These are phyloP conservation scores for Radopholus similis DNA, from an alignment of 1,140 invertebrate species.

Conservation along the genomic window DNA sequence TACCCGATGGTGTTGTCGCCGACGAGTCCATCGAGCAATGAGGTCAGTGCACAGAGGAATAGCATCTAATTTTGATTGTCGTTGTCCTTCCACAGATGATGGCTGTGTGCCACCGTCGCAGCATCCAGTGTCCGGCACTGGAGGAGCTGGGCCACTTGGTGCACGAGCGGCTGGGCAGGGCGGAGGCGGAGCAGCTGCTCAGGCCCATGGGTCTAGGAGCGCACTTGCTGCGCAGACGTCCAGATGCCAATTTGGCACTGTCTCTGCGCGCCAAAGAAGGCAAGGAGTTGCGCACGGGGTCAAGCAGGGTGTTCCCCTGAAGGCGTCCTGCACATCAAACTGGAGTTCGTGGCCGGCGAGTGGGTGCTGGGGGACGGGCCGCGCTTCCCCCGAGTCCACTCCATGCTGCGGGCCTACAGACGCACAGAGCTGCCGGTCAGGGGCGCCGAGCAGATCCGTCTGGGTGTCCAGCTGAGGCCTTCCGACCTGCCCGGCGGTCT, in stretches of 20 bases:
- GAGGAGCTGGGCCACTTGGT: conserved; percentile 16
- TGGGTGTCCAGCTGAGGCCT: conserved; percentile 1
- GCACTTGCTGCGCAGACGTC: conserved; percentile 22
- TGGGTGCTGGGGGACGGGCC: conserved; percentile 32
- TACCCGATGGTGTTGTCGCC: conserved; percentile 8
- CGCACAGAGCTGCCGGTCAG: conserved; percentile 21
- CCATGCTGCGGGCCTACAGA: conserved; percentile 19
- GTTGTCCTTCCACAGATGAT: neutral
- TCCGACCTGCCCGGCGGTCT: conserved; percentile 4
- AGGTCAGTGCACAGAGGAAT: neutral
- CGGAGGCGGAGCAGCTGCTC: conserved; percentile 14
- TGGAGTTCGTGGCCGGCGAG: conserved; percentile 13
- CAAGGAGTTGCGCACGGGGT: conserved; percentile 3
- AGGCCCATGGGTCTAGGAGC: conserved; percentile 12
- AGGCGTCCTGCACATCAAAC: conserved; percentile 31
- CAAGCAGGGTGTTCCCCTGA: neutral
- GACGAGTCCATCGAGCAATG: neutral
- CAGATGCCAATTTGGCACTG: conserved; percentile 19
- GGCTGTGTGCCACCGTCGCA: neutral
- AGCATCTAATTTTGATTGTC: neutral
- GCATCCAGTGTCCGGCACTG: neutral
- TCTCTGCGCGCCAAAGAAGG: conserved; percentile 24
- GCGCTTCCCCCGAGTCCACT: conserved; percentile 8
- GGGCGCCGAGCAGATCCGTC: conserved; percentile 27
- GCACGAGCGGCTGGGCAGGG: conserved; percentile 23